Evolutionary conservation across 2,113 vertebrate species (phyloP).

Genomic region (Cairina moschata): DNA sequence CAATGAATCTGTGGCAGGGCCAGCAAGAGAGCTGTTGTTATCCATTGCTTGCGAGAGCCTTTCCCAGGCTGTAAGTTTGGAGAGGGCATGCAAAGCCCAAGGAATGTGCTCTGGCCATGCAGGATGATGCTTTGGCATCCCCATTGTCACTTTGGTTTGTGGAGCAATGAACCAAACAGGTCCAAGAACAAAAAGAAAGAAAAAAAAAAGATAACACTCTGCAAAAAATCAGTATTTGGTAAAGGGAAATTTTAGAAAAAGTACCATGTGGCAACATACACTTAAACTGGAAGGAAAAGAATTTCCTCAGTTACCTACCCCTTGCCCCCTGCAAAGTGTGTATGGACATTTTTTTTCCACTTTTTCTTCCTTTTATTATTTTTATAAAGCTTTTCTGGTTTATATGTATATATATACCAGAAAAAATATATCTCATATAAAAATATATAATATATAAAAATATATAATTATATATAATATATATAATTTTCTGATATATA

Average conservation of each 20-base stretch:
- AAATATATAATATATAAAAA: no score
- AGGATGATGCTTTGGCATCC: neutral
- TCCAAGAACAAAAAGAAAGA: neutral
- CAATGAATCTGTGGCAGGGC: neutral
- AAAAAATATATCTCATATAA: no score
- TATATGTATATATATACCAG: neutral
- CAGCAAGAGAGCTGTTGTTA: neutral
- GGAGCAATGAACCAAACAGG: neutral
- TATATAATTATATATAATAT: no score
- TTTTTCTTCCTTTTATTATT: neutral
- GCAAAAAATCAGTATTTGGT: neutral
- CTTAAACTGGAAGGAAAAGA: neutral
- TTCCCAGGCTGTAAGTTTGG: neutral
- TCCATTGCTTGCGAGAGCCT: neutral
- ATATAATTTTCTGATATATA: no score
- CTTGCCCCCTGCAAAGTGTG: no score
- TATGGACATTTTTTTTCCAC: neutral
- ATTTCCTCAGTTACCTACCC: neutral
- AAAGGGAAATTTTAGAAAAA: neutral
- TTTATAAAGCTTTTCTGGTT: neutral
- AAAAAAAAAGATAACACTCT: rapidly evolving
- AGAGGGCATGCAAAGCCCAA: neutral
- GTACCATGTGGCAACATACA: neutral
- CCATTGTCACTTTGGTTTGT: neutral
- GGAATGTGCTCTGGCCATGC: neutral